Evolutionary conservation across 2,113 vertebrate genomes (phyloP).

Genomic region (Labeo rohita): DNA sequence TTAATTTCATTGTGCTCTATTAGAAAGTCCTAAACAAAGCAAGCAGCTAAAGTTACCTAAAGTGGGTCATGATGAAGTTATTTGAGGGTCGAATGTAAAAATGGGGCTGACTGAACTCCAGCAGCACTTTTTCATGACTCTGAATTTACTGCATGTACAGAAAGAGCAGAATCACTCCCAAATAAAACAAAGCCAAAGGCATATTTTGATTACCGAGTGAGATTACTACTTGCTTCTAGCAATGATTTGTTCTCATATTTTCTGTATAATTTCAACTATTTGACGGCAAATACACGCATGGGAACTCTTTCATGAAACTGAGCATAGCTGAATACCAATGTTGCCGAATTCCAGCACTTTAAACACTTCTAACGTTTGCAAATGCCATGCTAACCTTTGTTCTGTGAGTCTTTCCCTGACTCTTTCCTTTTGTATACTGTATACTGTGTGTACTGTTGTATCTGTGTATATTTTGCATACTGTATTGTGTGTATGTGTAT

Average conservation of each 20-base stretch:
- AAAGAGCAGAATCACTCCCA: conserved; percentile 26
- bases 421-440: background rate
- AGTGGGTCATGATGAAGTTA: conserved; percentile 49
- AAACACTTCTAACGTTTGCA: conserved; percentile 9
- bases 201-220: conserved; percentile 44
- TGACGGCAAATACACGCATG: conserved; percentile 10
- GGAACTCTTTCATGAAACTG: background rate
- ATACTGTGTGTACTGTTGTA: background rate
- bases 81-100: conserved; percentile 40
- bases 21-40: conserved; percentile 26
- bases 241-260: conserved; percentile 22
- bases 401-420: background rate
- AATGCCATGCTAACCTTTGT: background rate
- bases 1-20: conserved; percentile 31
- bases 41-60: conserved; percentile 33
- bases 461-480: background rate
- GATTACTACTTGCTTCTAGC: conserved; percentile 5
- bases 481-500: background rate
- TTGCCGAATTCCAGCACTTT: background rate
- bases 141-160: conserved; percentile 47
- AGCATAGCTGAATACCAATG: background rate
- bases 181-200: conserved; percentile 32
- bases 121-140: conserved; percentile 24
- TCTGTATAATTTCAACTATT: conserved; percentile 20
- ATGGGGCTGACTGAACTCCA: conserved; percentile 34